Evolutionary conservation across 1,140 invertebrate species (phyloP), one percentile per base, ranked within the genome.

Genomic region (Stegodyphus mimosarum): DNA sequence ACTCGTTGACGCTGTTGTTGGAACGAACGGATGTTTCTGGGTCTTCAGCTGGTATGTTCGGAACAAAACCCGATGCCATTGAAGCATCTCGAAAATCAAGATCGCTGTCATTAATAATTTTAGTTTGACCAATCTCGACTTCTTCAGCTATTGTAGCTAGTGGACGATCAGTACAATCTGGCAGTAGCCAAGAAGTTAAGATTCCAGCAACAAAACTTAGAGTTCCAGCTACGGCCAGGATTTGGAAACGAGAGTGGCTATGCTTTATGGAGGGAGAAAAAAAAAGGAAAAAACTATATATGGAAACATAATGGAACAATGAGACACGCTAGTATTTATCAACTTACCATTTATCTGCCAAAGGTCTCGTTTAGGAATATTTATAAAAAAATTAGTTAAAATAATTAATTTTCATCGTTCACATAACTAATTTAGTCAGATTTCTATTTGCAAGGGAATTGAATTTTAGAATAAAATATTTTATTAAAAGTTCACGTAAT

Each of bases 131-230:
- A n/a, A 86, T 86, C 48, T 86, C 83, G 13, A 86, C 55, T 50
- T 86, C 83, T 11, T 86, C 83, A 2, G 83, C 66, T 18, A 86
- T 86, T n/a, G 83, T 86, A 3, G 83, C 83, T 3, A 86, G 50
- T 5, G 83, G 83, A 6, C 83, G 74, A 5, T 77, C 69, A 10
- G 83, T 78, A n/a, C 69, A 64, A n/a, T 86, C 83, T 7, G 83
- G 83, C 7, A 78, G 55, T 7, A 86, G 17, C 67, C 52, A 72
- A 10, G 60, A 77, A 9, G 83, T 67, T 7, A 86, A 17, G 9
- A 86, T 17, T 5, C 52, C 74, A 7, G n/a, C 74, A 7, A 76
- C 17, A 2, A 86, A 63, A 33, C 75, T 52, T 5, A 86, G 66
- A 10, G 48, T 74, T 17, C 83, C 83, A 5, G 74, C 69, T 17